Conservation (phyloP, 2,113 vertebrate genomes). For the Anser cygnoides region DNA sequence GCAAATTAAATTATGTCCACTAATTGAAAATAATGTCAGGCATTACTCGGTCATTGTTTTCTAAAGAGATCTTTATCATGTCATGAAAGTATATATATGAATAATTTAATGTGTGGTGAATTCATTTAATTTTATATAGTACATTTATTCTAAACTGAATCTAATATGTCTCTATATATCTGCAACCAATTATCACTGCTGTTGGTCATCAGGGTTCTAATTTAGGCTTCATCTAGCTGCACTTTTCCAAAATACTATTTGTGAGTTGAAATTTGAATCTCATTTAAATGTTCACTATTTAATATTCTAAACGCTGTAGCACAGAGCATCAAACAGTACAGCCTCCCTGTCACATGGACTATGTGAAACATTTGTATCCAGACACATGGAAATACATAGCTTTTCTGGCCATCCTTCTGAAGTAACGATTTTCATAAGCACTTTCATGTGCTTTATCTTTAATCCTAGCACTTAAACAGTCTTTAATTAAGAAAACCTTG, state of each 20-base stretch:
- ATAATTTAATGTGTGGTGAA: not conserved
- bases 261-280: not conserved
- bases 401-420: not conserved
- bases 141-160: not conserved
- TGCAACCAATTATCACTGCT: not conserved
- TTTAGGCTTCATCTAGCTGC: too few species aligned
- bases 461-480: not conserved
- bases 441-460: not conserved
- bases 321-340: not conserved
- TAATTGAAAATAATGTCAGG: not conserved
- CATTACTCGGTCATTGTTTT: not conserved
- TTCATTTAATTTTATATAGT: not conserved
- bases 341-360: not conserved
- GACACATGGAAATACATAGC: fast-evolving
- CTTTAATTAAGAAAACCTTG: not conserved
- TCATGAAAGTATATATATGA: not conserved
- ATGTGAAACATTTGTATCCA: not conserved
- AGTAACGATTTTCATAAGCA: not conserved
- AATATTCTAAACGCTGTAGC: not conserved
- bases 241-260: not conserved
- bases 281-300: not conserved
- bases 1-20: not conserved
- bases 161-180: not conserved
- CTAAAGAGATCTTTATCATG: not conserved
- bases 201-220: not conserved